A percentile compares a stretch with the other conserved stretches of the same genome.
phyloP scores from a whole-genome alignment of 1,140 invertebrate genomes.

The Aphelinus certus region DNA sequence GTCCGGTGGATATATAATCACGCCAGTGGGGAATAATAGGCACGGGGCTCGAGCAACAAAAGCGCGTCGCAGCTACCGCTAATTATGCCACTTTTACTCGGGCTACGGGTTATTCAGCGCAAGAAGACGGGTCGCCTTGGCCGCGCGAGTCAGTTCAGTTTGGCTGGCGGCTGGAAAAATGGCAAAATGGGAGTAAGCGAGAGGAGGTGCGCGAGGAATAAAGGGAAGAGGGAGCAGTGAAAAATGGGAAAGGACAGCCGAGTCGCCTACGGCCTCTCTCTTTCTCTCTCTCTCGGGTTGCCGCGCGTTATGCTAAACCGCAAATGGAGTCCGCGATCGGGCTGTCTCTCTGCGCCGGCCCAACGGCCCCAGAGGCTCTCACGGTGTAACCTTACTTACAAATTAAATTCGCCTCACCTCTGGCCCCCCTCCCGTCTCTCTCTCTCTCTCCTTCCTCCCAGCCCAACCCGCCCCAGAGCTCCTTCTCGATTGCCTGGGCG shows the following conservation, averaged over 20 bases:
- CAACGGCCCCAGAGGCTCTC: slow-evolving; percentile 58
- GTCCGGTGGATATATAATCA: too few relatives aligned
- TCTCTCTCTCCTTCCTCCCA: too few relatives aligned
- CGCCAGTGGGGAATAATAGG: too few relatives aligned
- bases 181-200: background rate
- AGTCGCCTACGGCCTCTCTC: background rate
- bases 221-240: slow-evolving; percentile 37
- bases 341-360: slow-evolving; percentile 57
- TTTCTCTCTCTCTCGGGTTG: slow-evolving; percentile 54
- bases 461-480: too few relatives aligned
- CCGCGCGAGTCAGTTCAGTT: too few relatives aligned
- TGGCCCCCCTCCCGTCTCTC: slow-evolving; percentile 22
- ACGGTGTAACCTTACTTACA: slow-evolving; percentile 65
- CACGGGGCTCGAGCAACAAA: too few relatives aligned
- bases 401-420: slow-evolving; percentile 56
- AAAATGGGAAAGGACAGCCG: slow-evolving; percentile 37
- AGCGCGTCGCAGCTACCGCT: too few relatives aligned
- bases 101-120: background rate
- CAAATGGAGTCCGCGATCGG: slow-evolving; percentile 67
- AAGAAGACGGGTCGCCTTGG: background rate
- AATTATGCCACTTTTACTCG: too few relatives aligned
- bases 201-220: background rate
- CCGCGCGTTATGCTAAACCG: slow-evolving; percentile 65
- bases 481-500: slow-evolving; percentile 17
- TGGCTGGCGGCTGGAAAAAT: background rate